Conservation (phyloP, 2,797 vertebrate species). For the Semaprochilodus insignis region DNA sequence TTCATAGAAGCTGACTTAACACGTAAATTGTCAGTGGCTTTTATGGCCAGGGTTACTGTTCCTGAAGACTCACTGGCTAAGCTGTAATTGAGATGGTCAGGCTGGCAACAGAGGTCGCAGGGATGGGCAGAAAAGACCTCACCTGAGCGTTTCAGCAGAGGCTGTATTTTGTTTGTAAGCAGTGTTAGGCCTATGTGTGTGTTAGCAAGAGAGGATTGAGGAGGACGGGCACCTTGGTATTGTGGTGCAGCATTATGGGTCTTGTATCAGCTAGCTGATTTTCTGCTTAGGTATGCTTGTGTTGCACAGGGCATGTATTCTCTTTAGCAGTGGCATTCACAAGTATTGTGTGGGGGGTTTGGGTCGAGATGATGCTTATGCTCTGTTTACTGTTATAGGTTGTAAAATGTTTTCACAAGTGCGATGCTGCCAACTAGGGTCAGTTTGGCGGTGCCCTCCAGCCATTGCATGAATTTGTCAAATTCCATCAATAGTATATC, state of each 20-base stretch:
- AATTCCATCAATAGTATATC: no score
- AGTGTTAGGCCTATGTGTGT: background rate
- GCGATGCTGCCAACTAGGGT: background rate
- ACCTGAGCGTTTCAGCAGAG: background rate
- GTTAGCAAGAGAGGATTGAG: background rate
- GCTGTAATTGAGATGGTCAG: slow-evolving; percentile 4
- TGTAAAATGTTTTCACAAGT: background rate
- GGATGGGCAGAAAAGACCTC: background rate
- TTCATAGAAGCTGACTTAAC: slow-evolving; percentile 10
- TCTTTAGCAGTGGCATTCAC: background rate
- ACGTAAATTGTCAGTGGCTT: background rate
- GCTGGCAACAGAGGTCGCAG: background rate
- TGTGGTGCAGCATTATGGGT: slow-evolving; percentile 40
- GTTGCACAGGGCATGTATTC: slow-evolving; percentile 1
- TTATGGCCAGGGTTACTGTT: background rate
- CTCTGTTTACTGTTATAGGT: background rate
- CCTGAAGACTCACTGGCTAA: background rate
- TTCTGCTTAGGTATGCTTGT: slow-evolving; percentile 34
- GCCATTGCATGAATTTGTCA: no score
- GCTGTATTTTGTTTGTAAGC: background rate
- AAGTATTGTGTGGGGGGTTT: background rate
- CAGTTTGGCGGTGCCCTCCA: no score
- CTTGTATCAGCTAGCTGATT: slow-evolving; percentile 21
- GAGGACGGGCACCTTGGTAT: background rate
- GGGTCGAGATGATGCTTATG: background rate